phyloP scores from a whole-genome alignment of 2,113 vertebrate species.

The Poecilia latipinna region DNA sequence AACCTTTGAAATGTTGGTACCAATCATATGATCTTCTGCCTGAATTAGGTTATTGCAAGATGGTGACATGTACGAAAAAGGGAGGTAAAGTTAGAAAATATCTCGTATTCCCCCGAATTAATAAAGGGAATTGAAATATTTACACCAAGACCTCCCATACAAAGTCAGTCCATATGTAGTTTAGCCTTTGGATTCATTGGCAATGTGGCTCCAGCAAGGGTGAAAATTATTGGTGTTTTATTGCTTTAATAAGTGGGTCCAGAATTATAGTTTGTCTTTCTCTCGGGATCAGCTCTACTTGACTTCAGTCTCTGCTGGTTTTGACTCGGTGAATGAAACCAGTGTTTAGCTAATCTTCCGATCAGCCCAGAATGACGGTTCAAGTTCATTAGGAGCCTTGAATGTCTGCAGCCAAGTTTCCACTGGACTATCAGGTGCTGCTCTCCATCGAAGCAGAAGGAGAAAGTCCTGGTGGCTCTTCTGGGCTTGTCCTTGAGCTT shows the following conservation, averaged over 20 bases:
- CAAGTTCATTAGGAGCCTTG: slow-evolving; percentile 45
- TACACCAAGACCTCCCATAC: background rate
- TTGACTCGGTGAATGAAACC: slow-evolving; percentile 14
- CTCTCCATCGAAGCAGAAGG: slow-evolving; percentile 13
- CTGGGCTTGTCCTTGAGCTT: slow-evolving; percentile 12
- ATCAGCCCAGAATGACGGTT: slow-evolving; percentile 44
- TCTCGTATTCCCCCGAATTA: slow-evolving; percentile 14
- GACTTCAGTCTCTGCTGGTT: slow-evolving; percentile 1
- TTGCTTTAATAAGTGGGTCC: background rate
- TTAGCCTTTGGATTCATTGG: background rate
- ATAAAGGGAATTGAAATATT: slow-evolving; percentile 6
- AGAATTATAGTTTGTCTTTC: slow-evolving; percentile 1
- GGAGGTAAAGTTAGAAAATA: background rate
- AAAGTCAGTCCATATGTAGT: background rate
- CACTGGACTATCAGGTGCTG: slow-evolving; percentile 12
- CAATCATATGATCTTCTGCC: background rate
- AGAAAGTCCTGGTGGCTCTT: slow-evolving; percentile 9
- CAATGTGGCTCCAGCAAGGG: background rate
- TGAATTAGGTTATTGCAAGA: background rate
- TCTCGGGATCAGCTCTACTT: slow-evolving; percentile 1
- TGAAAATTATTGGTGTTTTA: background rate
- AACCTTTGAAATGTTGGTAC: background rate
- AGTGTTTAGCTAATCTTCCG: slow-evolving; percentile 41
- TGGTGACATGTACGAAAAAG: background rate
- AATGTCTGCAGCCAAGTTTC: slow-evolving; percentile 30